Conservation (phyloP, 2,797 vertebrate genomes). For the Eutrigla gurnardus region DNA sequence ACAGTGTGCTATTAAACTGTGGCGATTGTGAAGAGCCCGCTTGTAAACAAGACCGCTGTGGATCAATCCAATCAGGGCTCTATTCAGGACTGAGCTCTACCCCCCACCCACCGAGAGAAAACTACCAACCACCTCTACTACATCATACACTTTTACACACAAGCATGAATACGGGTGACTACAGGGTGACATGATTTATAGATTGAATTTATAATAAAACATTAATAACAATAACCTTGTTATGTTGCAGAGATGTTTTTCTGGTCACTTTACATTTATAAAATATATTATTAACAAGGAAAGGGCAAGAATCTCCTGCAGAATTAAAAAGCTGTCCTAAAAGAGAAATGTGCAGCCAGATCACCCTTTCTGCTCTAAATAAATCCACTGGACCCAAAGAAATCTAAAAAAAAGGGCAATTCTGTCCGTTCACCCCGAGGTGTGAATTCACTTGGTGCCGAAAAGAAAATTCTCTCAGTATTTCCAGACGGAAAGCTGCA, state of each 20-base stretch:
- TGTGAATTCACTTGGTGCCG: conserved; percentile 2
- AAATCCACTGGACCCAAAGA: not conserved
- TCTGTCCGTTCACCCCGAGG: not conserved
- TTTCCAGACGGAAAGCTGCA: not conserved
- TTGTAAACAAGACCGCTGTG: conserved; percentile 81
- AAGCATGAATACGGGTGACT: conserved; percentile 9
- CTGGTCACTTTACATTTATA: conserved; percentile 6
- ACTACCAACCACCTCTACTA: conserved; percentile 27
- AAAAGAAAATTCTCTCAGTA: conserved; percentile 32
- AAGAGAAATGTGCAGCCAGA: conserved; percentile 1
- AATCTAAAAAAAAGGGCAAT: not conserved
- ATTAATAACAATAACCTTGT: conserved; percentile 1
- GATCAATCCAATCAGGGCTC: conserved; percentile 85
- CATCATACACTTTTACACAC: conserved; percentile 29
- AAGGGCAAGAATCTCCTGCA: not conserved
- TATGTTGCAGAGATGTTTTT: not conserved
- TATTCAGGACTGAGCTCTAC: conserved; percentile 62
- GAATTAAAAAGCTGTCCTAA: not conserved
- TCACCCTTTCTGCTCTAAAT: not conserved
- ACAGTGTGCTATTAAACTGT: conserved; percentile 81
- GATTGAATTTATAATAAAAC: conserved; percentile 24
- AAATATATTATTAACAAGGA: not conserved
- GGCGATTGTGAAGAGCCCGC: conserved; percentile 77
- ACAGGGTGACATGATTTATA: conserved; percentile 17
- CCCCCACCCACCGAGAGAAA: conserved; percentile 54